phyloP scores from a whole-genome alignment of 2,113 vertebrate species.

The Bubalus kerabau region DNA sequence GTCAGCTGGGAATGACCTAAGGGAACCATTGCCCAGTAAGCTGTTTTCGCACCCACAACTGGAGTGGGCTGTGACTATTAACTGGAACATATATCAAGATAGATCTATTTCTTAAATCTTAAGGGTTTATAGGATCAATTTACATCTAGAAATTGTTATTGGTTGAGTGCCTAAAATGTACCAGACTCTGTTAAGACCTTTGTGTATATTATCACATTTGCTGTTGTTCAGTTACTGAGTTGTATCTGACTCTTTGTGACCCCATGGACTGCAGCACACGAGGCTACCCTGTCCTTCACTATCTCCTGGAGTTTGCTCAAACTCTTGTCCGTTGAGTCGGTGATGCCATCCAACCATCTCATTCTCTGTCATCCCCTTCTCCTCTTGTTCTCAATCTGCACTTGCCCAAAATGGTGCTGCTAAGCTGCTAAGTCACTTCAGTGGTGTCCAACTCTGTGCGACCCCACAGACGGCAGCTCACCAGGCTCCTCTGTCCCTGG shows the following conservation, averaged over 20 bases:
- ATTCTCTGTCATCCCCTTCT: not conserved
- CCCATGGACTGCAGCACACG: not conserved
- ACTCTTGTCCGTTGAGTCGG: not conserved
- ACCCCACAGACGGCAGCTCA: too few species aligned
- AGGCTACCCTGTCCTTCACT: not conserved
- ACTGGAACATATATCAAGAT: not conserved
- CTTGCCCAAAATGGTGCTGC: not conserved
- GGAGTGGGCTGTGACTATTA: not conserved
- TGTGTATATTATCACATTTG: not conserved
- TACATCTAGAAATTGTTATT: constrained; percentile 16
- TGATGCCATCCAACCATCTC: not conserved
- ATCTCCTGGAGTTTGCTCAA: not conserved
- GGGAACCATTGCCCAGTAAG: not conserved
- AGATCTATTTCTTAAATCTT: not conserved
- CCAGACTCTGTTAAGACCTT: not conserved
- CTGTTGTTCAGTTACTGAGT: not conserved
- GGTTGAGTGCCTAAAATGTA: not conserved
- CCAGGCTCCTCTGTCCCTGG: too few species aligned
- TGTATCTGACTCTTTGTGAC: not conserved
- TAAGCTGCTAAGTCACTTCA: too few species aligned
- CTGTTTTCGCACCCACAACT: not conserved
- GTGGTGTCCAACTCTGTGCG: fast-evolving
- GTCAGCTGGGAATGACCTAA: not conserved
- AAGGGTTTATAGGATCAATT: not conserved
- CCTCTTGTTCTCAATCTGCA: not conserved